Evolutionary conservation across 2,888 invertebrate genomes (phyloP).

Genomic region (Drosophila falleni): DNA sequence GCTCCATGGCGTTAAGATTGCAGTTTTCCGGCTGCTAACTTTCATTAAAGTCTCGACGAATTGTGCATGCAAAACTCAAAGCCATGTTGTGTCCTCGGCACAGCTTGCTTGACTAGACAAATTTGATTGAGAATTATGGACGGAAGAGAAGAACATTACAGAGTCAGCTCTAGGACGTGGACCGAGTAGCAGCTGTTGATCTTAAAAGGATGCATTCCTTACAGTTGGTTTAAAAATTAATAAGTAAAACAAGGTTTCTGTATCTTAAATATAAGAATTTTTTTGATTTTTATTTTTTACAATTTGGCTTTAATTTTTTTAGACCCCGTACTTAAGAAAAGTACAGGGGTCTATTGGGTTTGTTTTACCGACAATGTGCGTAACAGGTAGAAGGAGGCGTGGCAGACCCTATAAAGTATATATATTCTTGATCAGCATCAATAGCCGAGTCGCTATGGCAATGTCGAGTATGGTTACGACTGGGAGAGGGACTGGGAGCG

Average conservation of each 20-base stretch:
- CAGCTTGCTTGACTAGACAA: conserved; percentile 59
- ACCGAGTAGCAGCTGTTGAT: conserved; percentile 17
- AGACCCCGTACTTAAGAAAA: too few relatives aligned
- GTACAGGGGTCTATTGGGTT: too few relatives aligned
- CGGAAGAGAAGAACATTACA: conserved; percentile 5
- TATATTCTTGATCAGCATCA: too few relatives aligned
- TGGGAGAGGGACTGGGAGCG: too few relatives aligned
- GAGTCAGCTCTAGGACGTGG: background rate
- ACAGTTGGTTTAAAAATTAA: background rate
- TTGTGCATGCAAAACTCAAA: conserved; percentile 54
- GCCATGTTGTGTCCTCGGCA: conserved; percentile 20
- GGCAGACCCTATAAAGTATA: too few relatives aligned
- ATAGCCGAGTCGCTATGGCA: too few relatives aligned
- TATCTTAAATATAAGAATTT: too few relatives aligned
- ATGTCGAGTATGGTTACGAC: too few relatives aligned
- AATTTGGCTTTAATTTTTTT: background rate
- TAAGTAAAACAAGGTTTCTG: background rate
- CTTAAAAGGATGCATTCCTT: conserved; percentile 2
- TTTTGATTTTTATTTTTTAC: too few relatives aligned
- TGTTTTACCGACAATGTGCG: too few relatives aligned
- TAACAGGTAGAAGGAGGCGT: too few relatives aligned
- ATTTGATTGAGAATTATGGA: conserved; percentile 63
- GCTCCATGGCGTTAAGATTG: conserved; percentile 63
- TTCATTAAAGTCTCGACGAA: conserved; percentile 61
- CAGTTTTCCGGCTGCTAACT: conserved; percentile 73